Evolutionary conservation across 2,113 vertebrate genomes (phyloP), one percentile per base, ranked within the genome.

Genomic region (Chauna torquata): DNA sequence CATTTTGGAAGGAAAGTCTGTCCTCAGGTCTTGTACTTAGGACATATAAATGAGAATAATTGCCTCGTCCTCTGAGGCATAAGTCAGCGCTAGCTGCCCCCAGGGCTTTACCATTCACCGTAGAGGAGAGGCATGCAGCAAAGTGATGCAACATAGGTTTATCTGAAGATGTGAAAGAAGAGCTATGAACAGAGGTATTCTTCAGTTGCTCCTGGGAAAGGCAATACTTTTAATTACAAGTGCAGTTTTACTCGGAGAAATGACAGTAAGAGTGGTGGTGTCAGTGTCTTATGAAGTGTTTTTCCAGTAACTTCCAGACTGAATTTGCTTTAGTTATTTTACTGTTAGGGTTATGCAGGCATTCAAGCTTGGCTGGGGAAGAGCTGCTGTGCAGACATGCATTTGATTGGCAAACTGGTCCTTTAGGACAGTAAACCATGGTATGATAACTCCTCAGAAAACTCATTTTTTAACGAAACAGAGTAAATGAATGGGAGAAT

Each of bases 191-290:
- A 69, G 54, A 65, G 11, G 2, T 40, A 45, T 22, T 90, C 78
- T 85, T 74, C 68, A 17, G 7, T 42, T 20, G 8, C 58, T 86
- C 34, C 30, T 19, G 52, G 40, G 27, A 50, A 78, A 75, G 32
- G 8, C 8, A 90, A 82, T 69, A 11, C 13, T 58, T 71, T 42
- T 50, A 28, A 38, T 42, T 36, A 5, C 10, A 62, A 49, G 45
- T 18, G 11, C 8, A 55, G 22, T 38, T 85, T 75, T 64, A 22
- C 25, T 66, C 68, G 61, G 84, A 84, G 36, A 50, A 38, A 22
- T 78, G 23, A 24, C 4, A 8, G 30, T 30, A 64, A 50, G 17
- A 0, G 4, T 2, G 0, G 15, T 24, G 16, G 2, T 66, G 49
- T n/a, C 15, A 4, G 7, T 34, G 27, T 45, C 38, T 45, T 24